Evolutionary conservation across 2,797 vertebrate genomes (phyloP), one percentile per base, ranked within the genome.

Genomic region (Propithecus perrieri): DNA sequence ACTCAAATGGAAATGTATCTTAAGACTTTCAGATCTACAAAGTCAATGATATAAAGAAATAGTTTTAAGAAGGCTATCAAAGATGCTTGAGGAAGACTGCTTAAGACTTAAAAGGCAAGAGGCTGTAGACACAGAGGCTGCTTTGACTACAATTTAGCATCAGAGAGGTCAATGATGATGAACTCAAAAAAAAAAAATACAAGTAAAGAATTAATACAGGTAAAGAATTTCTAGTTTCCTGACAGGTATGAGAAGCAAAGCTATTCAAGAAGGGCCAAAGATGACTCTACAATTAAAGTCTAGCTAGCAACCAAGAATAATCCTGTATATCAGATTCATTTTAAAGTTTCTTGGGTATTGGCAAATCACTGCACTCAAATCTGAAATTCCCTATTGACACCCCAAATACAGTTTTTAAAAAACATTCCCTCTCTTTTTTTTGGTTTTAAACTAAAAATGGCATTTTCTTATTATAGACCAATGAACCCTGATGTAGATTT

Each of bases 381-480:
- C 72, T 93, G 76, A 30, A 53, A 87, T 81, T 92, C 46, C 74
- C 50, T 85, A 59, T 0, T 86, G 67, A 95, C 26, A 92, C 0
- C 59, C 53, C 65, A 57, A n/a, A 61, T 92, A 89, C 43, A 46
- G 30, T 14, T 92, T 72, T 74, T 11, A 14, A 69, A 69, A 69
- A 69, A 38, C 24, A 17, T 10, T 57, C 14, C 6, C 11, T 75
- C 28, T 6, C 17, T 41, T 12, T 71, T 41, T 57, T 61, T 86
- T 46, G 50, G 15, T 76, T 96, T 92, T 90, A 65, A 97, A 89
- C 65, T 85, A 83, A 95, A 91, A 96, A 87, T 81, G 71, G 57
- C 80, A 28, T 71, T 94, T 95, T 91, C 92, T 95, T 50, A 28
- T 95, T 50, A 28, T 53, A 95, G 72, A 87, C 10, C 24, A 65